These are phyloP conservation scores for Armadillidium nasatum DNA, from an alignment of 1,140 invertebrate species.

Conservation along the genomic window DNA sequence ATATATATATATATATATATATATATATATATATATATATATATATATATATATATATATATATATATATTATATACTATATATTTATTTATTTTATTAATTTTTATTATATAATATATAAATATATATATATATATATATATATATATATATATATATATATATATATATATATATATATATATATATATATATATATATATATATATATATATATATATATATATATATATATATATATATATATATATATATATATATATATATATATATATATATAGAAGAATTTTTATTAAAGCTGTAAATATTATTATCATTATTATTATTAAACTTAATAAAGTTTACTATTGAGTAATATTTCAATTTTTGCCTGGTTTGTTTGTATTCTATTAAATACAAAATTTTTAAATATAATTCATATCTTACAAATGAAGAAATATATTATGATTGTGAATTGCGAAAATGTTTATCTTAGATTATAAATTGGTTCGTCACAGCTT, in stretches of 20 bases:
- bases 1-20: constrained; percentile 11
- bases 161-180: constrained; percentile 3
- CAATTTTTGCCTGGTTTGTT: neutral
- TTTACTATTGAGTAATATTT: neutral
- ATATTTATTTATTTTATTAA: neutral
- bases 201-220: constrained; percentile 2
- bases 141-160: neutral
- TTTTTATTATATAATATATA: constrained; percentile 3
- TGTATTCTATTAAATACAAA: too few species aligned
- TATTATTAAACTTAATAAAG: neutral
- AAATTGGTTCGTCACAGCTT: too few species aligned
- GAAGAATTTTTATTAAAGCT: too few species aligned
- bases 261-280: neutral
- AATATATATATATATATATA: neutral
- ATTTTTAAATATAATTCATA: too few species aligned
- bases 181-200: constrained; percentile 7
- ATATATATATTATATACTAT: neutral
- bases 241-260: constrained; percentile 15
- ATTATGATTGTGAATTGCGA: too few species aligned
- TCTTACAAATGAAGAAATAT: too few species aligned
- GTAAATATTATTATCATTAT: too few species aligned
- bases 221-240: constrained; percentile 15
- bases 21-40: constrained; percentile 15
- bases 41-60: constrained; percentile 15
- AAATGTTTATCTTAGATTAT: too few species aligned